phyloP scores from a whole-genome alignment of 1,140 invertebrate genomes.

The Tyrophagus putrescentiae region DNA sequence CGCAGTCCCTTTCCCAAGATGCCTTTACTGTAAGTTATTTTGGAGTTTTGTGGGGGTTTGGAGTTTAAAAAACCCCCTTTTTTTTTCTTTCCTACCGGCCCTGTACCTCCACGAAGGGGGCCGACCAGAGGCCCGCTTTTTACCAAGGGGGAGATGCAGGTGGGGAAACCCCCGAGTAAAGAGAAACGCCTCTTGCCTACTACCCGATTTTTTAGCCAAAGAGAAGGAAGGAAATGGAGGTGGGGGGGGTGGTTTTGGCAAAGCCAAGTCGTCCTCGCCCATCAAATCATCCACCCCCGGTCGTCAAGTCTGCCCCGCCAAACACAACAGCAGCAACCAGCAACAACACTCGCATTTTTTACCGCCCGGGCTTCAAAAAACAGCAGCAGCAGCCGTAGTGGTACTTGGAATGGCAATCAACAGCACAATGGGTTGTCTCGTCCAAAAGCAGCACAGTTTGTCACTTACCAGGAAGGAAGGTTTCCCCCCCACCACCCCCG shows the following conservation, averaged over 20 bases:
- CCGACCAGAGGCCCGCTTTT: slow-evolving; percentile 89
- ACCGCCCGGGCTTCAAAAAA: too few relatives aligned
- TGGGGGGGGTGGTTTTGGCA: too few relatives aligned
- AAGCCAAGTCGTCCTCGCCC: too few relatives aligned
- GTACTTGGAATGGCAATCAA: background rate
- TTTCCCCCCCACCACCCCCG: too few relatives aligned
- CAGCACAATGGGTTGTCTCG: background rate
- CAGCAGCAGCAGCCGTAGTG: background rate
- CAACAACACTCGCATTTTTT: slow-evolving; percentile 1
- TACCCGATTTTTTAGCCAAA: slow-evolving; percentile 12
- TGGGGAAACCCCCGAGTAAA: slow-evolving; percentile 24
- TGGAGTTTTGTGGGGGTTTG: too few relatives aligned
- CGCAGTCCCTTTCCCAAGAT: slow-evolving; percentile 88
- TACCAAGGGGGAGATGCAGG: slow-evolving; percentile 97
- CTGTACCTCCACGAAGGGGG: slow-evolving; percentile 99
- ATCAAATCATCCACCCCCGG: too few relatives aligned
- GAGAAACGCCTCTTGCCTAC: slow-evolving; percentile 23
- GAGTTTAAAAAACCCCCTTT: slow-evolving; percentile 11
- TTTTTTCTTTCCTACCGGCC: slow-evolving; percentile 37
- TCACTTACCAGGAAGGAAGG: too few relatives aligned
- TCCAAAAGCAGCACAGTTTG: background rate
- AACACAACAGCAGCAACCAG: background rate
- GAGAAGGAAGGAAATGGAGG: slow-evolving; percentile 7
- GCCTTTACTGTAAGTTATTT: slow-evolving; percentile 35
- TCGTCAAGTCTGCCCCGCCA: too few relatives aligned